Conservation (phyloP, 2,113 vertebrate genomes). For the Anthoscopus minutus region DNA sequence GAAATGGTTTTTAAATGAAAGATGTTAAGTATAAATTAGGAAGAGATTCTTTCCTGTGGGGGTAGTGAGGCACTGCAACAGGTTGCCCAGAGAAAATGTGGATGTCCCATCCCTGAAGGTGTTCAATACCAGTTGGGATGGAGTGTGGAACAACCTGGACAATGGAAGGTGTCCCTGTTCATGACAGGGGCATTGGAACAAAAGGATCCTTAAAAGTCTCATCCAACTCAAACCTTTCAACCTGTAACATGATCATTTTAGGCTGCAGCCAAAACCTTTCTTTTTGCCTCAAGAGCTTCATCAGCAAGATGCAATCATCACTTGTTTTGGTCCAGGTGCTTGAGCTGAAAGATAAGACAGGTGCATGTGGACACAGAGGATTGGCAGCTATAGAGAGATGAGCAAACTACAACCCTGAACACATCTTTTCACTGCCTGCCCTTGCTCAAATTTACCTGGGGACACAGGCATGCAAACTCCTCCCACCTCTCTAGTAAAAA, state of each 20-base stretch:
- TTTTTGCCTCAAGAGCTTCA: neutral
- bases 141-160: neutral
- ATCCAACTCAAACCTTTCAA: neutral
- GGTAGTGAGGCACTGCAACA: neutral
- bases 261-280: neutral
- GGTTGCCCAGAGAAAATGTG: neutral
- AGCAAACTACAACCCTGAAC: neutral
- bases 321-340: neutral
- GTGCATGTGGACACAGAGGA: neutral
- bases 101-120: neutral
- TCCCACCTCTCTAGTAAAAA: neutral
- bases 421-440: neutral
- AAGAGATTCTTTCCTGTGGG: neutral
- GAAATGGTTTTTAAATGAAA: neutral
- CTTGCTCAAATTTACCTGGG: neutral
- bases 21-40: neutral
- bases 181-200: fast-evolving
- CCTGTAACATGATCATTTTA: neutral
- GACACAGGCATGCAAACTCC: neutral
- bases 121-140: neutral
- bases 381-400: neutral
- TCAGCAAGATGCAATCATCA: neutral
- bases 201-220: neutral
- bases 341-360: neutral
- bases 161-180: neutral